Conservation (phyloP, 2,797 vertebrate species). For the Sebastes trivittatus region DNA sequence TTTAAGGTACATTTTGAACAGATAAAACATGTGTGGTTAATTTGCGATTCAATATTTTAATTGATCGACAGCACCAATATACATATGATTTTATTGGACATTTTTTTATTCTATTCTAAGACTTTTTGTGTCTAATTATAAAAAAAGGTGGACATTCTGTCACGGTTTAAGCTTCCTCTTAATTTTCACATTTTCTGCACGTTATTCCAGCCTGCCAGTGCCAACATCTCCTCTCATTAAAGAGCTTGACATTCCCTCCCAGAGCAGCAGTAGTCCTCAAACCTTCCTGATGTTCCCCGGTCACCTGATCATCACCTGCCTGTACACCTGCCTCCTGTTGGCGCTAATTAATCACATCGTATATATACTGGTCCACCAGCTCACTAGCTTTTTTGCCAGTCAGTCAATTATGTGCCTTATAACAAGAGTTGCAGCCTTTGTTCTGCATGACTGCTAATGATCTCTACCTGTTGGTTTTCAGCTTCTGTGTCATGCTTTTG, state of each 20-base stretch:
- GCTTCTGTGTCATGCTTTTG: neutral
- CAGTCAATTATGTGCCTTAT: neutral
- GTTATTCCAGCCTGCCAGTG: neutral
- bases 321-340: neutral
- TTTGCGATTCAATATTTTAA: no score
- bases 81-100: neutral
- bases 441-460: neutral
- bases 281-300: neutral
- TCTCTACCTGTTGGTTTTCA: neutral
- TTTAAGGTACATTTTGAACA: no score
- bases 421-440: neutral
- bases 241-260: neutral
- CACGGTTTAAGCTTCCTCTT: neutral
- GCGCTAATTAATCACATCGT: neutral
- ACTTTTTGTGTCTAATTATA: neutral
- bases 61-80: rapidly evolving
- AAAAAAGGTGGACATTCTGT: neutral
- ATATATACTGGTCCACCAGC: neutral
- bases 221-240: neutral
- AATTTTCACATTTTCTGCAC: neutral
- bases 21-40: no score
- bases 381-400: neutral
- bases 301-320: constrained; percentile 10
- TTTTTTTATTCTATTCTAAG: neutral
- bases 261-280: neutral